Conservation (phyloP, 2,113 vertebrate species). For the Heterotilapia buettikoferi region DNA sequence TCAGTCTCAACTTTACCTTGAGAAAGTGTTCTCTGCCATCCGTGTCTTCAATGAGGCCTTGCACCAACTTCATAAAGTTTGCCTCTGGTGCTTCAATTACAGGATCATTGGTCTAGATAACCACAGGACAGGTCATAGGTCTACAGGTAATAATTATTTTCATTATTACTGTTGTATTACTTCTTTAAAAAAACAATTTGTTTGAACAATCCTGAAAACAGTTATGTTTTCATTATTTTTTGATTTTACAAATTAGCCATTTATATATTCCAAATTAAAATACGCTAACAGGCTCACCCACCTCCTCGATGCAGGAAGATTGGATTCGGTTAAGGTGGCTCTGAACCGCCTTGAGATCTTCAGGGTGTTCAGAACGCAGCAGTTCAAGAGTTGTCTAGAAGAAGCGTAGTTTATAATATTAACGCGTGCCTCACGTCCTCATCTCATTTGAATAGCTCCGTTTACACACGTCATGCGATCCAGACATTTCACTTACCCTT, state of each 20-base stretch:
- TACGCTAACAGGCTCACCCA: background rate
- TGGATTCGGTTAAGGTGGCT: constrained; percentile 67
- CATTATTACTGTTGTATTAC: background rate
- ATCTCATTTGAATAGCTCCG: background rate
- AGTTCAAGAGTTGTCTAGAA: constrained; percentile 70
- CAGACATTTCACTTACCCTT: constrained; percentile 65
- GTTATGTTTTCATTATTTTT: background rate
- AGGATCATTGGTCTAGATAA: constrained; percentile 59
- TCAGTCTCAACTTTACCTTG: constrained; percentile 47
- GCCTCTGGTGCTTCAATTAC: constrained; percentile 71
- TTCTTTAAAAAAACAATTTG: background rate
- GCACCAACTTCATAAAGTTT: constrained; percentile 71
- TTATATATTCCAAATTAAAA: background rate
- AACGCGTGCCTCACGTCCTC: fast-evolving
- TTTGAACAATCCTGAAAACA: background rate
- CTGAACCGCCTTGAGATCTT: constrained; percentile 71
- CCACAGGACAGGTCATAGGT: background rate
- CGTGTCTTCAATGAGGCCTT: constrained; percentile 71
- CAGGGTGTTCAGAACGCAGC: constrained; percentile 68
- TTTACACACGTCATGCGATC: background rate
- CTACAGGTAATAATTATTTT: background rate
- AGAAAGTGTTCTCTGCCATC: constrained; percentile 73
- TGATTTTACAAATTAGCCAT: background rate
- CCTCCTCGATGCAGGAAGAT: constrained; percentile 65
- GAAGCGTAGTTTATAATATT: background rate